A percentile compares a stretch with the other conserved stretches of the same genome.
phyloP scores from a whole-genome alignment of 2,888 invertebrate genomes.

The Pterostichus madidus region DNA sequence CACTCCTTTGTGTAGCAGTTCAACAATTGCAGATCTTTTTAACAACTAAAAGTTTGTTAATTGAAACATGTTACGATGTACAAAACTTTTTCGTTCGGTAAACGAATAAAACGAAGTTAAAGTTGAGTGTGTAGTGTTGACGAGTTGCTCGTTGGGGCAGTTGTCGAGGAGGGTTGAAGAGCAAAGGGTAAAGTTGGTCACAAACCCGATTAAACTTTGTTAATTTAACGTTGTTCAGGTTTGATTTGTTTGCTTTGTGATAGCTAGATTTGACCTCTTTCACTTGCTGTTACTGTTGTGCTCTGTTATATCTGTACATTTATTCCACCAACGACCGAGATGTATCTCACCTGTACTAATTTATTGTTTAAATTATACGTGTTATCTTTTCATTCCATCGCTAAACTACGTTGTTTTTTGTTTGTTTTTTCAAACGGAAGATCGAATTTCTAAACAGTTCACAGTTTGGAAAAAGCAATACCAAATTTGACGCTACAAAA shows the following conservation, averaged over 20 bases:
- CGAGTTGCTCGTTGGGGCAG: too few relatives aligned
- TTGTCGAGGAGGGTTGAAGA: neutral
- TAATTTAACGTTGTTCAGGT: slow-evolving; percentile 61
- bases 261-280: slow-evolving; percentile 48
- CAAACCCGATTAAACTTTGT: slow-evolving; percentile 64
- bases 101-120: too few relatives aligned
- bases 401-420: neutral
- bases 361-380: slow-evolving; percentile 27
- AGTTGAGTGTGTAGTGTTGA: too few relatives aligned
- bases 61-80: neutral
- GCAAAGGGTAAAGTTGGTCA: slow-evolving; percentile 38
- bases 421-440: neutral
- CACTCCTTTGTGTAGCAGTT: too few relatives aligned
- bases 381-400: slow-evolving; percentile 14
- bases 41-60: too few relatives aligned
- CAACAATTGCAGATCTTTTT: too few relatives aligned
- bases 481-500: neutral
- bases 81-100: neutral
- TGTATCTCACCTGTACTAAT: neutral
- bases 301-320: slow-evolving; percentile 33
- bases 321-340: slow-evolving; percentile 12
- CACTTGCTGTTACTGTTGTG: neutral
- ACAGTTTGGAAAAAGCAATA: neutral
- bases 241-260: slow-evolving; percentile 65
- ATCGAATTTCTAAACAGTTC: slow-evolving; percentile 5